Evolutionary conservation across 2,113 vertebrate species (phyloP), one percentile per base, ranked within the genome.

Genomic region (Ploceus nigricollis): DNA sequence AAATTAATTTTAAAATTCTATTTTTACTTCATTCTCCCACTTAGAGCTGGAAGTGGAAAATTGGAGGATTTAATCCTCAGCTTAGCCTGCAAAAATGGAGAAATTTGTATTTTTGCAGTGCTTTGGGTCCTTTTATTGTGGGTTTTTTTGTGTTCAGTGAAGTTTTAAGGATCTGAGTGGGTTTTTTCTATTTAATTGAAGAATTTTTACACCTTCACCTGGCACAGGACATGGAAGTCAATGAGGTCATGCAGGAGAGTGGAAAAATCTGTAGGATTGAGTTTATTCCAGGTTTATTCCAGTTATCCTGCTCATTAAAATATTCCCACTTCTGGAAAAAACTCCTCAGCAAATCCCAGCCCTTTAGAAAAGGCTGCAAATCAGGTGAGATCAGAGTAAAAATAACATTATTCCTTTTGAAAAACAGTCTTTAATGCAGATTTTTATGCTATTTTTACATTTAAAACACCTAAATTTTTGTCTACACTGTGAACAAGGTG

Each of bases 401-500:
- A 21, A 3, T 14, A 11, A 37, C 53, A 72, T 58, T 39, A 47
- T 82, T 68, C 44, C 61, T 53, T 31, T 37, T 3, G 4, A 58
- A 85, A 78, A 91, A 64, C 9, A 56, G 15, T 5, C 35, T 39
- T 91, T 37, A 56, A 45, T 40, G 13, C 30, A 14, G 30, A 10
- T 40, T 86, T 96, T 91, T 24, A 4, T 90, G 79, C 28, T 57
- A 3, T 71, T 90, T 88, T 93, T 23, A 27, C 25, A 2, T 66
- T 91, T 53, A 6, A 30, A 56, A 18, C 47, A 0, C 28, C 19
- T 58, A 40, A 28, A 15, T 25, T 71, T 61, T 60, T 15, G 11
- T 37, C 47, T 50, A 0, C 0, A 0, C 21, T 6, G 5, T 2
- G 33, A 79, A 28, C 37, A 4, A 64, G 2, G 5, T 0, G 48